Conservation (phyloP, 1,140 invertebrate genomes). For the Drosophila sucinea region DNA sequence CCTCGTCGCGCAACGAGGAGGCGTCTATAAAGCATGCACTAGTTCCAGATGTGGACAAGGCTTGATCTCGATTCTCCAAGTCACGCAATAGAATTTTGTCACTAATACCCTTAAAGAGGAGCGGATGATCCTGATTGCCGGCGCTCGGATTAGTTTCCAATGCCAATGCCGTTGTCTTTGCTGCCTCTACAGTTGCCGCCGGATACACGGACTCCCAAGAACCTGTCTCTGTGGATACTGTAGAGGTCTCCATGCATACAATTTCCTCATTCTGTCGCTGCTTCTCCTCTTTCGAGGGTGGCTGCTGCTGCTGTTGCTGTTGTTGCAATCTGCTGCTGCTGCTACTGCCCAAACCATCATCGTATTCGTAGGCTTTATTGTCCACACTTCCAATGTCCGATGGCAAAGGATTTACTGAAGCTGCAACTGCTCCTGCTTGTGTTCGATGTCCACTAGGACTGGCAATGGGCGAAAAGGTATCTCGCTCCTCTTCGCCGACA, state of each 20-base stretch:
- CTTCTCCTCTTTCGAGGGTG: conserved; percentile 87
- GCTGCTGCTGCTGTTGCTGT: conserved; percentile 27
- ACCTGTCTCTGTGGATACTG: conserved; percentile 85
- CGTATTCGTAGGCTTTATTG: conserved; percentile 15
- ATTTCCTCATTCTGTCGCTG: conserved; percentile 89
- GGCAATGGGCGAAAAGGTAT: conserved; percentile 73
- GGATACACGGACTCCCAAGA: conserved; percentile 86
- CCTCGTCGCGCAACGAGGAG: conserved; percentile 88
- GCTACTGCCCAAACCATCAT: conserved; percentile 14
- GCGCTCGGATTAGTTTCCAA: conserved; percentile 10
- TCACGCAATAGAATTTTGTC: conserved; percentile 72
- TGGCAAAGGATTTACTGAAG: conserved; percentile 16
- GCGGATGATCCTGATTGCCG: conserved; percentile 28
- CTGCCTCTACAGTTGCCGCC: conserved; percentile 6
- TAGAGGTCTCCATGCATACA: conserved; percentile 85
- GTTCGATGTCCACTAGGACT: conserved; percentile 63
- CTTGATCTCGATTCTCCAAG: conserved; percentile 68
- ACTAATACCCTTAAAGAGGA: conserved; percentile 54
- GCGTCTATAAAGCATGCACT: conserved; percentile 89
- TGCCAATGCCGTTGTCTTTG: not conserved
- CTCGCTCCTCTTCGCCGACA: conserved; percentile 74
- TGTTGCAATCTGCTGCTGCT: conserved; percentile 1
- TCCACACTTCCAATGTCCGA: conserved; percentile 36
- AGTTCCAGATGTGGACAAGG: conserved; percentile 62
- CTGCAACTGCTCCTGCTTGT: not conserved